Evolutionary conservation across 2,797 vertebrate species (phyloP), one percentile per base, ranked within the genome.

Genomic region (Lepilemur ruficaudatus): DNA sequence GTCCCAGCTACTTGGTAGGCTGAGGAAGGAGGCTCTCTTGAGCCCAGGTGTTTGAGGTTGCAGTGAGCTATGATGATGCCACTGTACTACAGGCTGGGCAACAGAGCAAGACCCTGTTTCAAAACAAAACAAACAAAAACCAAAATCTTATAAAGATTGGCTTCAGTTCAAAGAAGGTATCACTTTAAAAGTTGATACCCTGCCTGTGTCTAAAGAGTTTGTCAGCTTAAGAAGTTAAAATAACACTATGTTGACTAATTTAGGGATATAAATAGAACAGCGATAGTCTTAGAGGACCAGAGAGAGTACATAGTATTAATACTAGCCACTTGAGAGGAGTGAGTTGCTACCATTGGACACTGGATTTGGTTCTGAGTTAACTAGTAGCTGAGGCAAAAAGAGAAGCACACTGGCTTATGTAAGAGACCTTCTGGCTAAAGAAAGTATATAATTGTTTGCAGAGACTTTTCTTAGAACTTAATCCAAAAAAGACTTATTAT

Each of bases 341-440:
- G 91, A 84, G 20, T 70, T 76, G 69, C 23, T 92, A 38, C 59
- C 30, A 18, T n/a, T 94, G 78, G 50, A 88, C 35, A n/a, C 12
- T 83, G 67, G 83, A 87, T 67, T 96, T 89, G 18, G 12, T 97
- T 97, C 38, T 78, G 69, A 72, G 23, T 96, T 97, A 92, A 87
- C 22, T 84, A 41, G 30, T 43, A 96, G 22, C 38, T 52, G 18
- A 95, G 38, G 57, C 43, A 52, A 84, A 92, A 94, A 94, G n/a
- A 57, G 30, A 93, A 89, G 59, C 30, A 86, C 38, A 35, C 18
- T 86, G 85, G 17, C 59, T 95, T 69, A 82, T 84, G 32, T 81
- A 52, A 41, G 87, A 90, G 20, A 82, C 52, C 23, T 93, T 75
- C 18, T 85, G 63, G 59, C 57, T 94, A 90, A 91, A 96, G 75